Evolutionary conservation across 2,797 vertebrate species (phyloP).

Genomic region (Octomys mimax): DNA sequence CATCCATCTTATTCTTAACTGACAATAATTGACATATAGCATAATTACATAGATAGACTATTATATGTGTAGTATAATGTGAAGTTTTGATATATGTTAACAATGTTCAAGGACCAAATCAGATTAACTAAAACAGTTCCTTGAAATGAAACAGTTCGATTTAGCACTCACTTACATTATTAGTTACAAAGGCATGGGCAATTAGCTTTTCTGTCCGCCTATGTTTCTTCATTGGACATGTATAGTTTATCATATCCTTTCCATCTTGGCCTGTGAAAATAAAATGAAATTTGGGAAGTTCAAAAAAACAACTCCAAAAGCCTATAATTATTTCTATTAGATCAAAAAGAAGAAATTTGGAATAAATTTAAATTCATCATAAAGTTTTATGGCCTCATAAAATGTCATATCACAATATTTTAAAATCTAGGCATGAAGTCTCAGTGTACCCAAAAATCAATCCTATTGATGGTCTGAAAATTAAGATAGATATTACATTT

Average conservation of each 20-base stretch:
- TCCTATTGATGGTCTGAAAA: background rate
- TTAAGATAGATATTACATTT: background rate
- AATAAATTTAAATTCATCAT: slow-evolving; percentile 20
- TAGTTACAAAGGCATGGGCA: background rate
- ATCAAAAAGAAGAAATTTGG: background rate
- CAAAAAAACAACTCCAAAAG: background rate
- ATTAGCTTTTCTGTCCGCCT: background rate
- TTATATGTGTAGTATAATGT: background rate
- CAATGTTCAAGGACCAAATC: background rate
- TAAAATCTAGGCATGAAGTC: background rate
- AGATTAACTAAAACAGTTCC: background rate
- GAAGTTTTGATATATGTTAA: background rate
- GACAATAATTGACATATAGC: background rate
- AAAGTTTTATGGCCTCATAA: background rate
- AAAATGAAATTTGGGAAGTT: background rate
- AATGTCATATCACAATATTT: background rate
- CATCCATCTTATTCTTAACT: background rate
- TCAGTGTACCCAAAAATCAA: background rate
- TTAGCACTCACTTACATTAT: background rate
- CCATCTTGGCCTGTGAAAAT: background rate
- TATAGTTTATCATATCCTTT: background rate
- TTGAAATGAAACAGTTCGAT: background rate
- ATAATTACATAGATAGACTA: background rate
- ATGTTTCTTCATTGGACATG: background rate
- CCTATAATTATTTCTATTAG: background rate